phyloP scores from a whole-genome alignment of 2,113 vertebrate species.

The Corapipo altera region DNA sequence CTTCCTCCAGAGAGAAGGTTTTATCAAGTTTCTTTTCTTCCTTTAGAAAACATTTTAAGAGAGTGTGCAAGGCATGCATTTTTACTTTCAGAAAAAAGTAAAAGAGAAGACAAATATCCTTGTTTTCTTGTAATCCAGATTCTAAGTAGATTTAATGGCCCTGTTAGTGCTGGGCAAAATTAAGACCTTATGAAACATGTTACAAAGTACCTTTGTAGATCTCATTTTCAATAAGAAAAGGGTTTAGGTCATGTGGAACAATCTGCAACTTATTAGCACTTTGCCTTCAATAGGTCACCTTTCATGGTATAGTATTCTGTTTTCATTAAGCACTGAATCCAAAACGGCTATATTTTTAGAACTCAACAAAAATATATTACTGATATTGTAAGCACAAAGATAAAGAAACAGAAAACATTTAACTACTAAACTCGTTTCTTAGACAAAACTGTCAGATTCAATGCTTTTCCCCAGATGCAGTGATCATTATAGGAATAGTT shows the following conservation, averaged over 20 bases:
- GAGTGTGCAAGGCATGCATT: background rate
- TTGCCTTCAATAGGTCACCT: conserved; percentile 37
- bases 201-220: conserved; percentile 67
- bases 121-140: conserved; percentile 61
- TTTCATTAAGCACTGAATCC: conserved; percentile 43
- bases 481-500: background rate
- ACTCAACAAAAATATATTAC: conserved; percentile 17
- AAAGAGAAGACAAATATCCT: conserved; percentile 23
- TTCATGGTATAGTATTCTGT: conserved; percentile 1
- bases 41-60: conserved; percentile 5
- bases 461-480: background rate
- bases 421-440: background rate
- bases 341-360: conserved; percentile 6
- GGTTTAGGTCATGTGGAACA: conserved; percentile 49
- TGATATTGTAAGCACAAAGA: background rate
- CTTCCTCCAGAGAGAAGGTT: background rate
- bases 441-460: background rate
- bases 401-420: conserved; percentile 13
- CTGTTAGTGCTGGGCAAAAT: conserved; percentile 61
- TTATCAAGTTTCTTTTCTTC: background rate
- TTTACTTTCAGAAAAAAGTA: conserved; percentile 2
- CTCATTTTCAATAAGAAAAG: conserved; percentile 38
- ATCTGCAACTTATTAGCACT: conserved; percentile 64
- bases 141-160: conserved; percentile 65
- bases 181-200: conserved; percentile 64